A percentile compares a stretch with the other conserved stretches of the same genome.
Evolutionary conservation across 2,797 vertebrate genomes (phyloP).

Genomic region (Anguilla obscura): DNA sequence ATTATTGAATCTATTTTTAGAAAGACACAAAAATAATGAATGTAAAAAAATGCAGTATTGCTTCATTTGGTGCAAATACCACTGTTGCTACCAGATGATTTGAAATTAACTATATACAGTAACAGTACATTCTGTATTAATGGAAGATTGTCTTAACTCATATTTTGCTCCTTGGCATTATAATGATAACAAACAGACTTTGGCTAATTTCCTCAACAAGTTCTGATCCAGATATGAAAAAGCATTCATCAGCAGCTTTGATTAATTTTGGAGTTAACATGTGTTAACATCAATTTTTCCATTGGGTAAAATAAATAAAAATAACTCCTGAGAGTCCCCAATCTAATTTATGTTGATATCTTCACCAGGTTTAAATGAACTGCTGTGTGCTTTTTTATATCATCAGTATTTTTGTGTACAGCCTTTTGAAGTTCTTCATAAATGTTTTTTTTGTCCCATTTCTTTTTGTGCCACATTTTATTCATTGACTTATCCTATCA

Average conservation of each 20-base stretch:
- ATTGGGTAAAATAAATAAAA: background rate
- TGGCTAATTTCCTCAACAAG: conserved; percentile 42
- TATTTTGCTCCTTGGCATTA: conserved; percentile 18
- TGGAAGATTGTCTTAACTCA: background rate
- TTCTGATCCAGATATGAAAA: conserved; percentile 20
- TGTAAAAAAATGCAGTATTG: background rate
- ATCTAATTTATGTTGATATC: background rate
- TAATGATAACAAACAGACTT: conserved; percentile 48
- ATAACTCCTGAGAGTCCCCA: background rate
- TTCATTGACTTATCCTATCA: background rate
- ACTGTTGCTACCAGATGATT: background rate
- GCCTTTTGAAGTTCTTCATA: too few relatives aligned
- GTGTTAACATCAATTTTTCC: conserved; percentile 21
- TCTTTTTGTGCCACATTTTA: too few relatives aligned
- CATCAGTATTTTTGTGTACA: too few relatives aligned
- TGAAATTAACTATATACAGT: background rate
- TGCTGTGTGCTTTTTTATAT: background rate
- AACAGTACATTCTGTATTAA: background rate
- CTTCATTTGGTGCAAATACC: background rate
- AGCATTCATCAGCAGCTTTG: background rate
- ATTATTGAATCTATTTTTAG: conserved; percentile 37
- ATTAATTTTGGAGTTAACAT: conserved; percentile 24
- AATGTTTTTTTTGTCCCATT: too few relatives aligned
- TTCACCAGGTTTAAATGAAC: background rate
- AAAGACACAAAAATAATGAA: background rate